Evolutionary conservation across 2,888 invertebrate species (phyloP).

Genomic region (Calameuta pallipes): DNA sequence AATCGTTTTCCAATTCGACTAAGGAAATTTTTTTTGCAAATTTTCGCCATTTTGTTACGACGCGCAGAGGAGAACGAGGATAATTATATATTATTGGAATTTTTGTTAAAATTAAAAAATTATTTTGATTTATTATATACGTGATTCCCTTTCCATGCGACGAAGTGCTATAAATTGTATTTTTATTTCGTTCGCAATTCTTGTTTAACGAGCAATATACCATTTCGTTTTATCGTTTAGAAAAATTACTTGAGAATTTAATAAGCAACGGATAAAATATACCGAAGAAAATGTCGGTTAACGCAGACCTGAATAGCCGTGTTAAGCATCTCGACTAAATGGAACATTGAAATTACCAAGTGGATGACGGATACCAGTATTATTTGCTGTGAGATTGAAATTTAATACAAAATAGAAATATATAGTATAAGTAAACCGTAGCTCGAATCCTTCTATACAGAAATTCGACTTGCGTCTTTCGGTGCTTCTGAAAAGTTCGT

Average conservation of each 20-base stretch:
- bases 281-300: background rate
- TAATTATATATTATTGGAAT: too few relatives aligned
- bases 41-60: conserved; percentile 8
- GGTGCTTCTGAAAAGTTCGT: background rate
- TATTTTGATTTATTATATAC: too few relatives aligned
- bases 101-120: background rate
- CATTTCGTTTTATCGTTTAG: background rate
- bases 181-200: background rate
- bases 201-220: background rate
- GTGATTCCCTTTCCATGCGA: background rate
- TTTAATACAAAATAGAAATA: background rate
- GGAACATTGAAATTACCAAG: background rate
- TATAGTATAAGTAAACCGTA: background rate
- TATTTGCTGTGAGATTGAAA: background rate
- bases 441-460: background rate
- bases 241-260: background rate
- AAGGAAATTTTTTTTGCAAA: conserved; percentile 6
- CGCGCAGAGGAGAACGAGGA: too few relatives aligned
- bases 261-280: background rate
- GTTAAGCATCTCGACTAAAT: background rate
- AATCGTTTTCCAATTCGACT: conserved; percentile 37
- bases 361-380: background rate
- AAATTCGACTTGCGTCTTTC: background rate
- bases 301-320: background rate
- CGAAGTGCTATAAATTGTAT: background rate